A percentile compares a stretch with the other conserved stretches of the same genome.
Evolutionary conservation across 1,140 invertebrate species (phyloP).

Genomic region (Nasonia giraulti): DNA sequence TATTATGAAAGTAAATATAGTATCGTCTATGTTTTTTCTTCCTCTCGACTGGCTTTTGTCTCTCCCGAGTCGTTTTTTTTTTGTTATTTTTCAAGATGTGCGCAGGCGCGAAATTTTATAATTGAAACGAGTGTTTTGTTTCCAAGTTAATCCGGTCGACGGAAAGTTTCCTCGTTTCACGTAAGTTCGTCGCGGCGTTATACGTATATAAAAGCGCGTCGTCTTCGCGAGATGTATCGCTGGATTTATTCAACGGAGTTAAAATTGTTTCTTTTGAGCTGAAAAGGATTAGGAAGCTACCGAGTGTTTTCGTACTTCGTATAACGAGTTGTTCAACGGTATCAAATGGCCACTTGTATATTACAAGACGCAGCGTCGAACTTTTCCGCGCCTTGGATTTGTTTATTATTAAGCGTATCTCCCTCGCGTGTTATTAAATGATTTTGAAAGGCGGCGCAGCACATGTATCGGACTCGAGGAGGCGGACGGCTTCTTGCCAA

Average conservation of each 20-base stretch:
- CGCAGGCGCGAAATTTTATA: slow-evolving; percentile 1
- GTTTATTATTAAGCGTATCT: background rate
- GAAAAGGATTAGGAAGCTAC: background rate
- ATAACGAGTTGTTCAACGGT: background rate
- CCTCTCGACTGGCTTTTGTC: background rate
- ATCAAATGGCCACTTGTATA: background rate
- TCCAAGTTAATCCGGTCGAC: background rate
- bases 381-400: background rate
- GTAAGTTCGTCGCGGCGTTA: background rate
- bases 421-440: slow-evolving; percentile 12
- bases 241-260: background rate
- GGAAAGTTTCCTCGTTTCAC: background rate
- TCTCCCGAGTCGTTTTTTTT: background rate
- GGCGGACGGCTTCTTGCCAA: background rate
- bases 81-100: background rate
- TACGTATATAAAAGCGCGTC: background rate
- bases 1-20: slow-evolving; percentile 53
- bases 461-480: background rate
- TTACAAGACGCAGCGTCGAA: background rate
- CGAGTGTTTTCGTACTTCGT: background rate
- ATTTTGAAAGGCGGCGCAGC: slow-evolving; percentile 13
- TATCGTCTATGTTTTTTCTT: slow-evolving; percentile 28
- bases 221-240: background rate
- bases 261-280: background rate
- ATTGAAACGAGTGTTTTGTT: slow-evolving; percentile 21